Conservation (phyloP, 1,140 invertebrate genomes). For the Bicyclus anynana region DNA sequence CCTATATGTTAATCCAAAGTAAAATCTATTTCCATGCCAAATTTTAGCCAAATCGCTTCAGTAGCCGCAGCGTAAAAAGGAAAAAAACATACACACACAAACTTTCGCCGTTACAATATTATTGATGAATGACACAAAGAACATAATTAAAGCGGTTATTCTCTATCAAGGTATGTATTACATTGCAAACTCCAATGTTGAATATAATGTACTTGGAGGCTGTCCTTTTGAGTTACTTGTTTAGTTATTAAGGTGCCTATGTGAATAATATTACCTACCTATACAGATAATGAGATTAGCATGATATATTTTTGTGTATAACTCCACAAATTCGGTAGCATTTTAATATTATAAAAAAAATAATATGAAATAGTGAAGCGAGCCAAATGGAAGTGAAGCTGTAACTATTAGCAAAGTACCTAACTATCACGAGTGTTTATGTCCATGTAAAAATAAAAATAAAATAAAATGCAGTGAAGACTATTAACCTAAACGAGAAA, state of each 20-base stretch:
- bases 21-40: too few species aligned
- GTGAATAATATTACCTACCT: not conserved
- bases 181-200: too few species aligned
- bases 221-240: not conserved
- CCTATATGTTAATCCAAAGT: too few species aligned
- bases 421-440: conserved; percentile 28
- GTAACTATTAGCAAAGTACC: not conserved
- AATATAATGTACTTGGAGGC: too few species aligned
- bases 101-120: too few species aligned
- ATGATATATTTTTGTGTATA: conserved; percentile 49
- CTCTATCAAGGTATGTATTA: too few species aligned
- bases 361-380: not conserved
- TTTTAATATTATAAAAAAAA: not conserved
- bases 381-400: not conserved
- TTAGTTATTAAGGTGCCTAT: not conserved
- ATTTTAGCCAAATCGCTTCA: too few species aligned
- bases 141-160: too few species aligned
- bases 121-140: too few species aligned
- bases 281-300: conserved; percentile 11
- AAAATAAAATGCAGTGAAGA: conserved; percentile 18
- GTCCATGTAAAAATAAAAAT: conserved; percentile 38
- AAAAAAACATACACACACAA: too few species aligned
- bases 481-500: too few species aligned
- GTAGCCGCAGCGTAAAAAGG: too few species aligned
- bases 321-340: conserved; percentile 23